phyloP scores from a whole-genome alignment of 2,888 invertebrate genomes.

The Netelia melanura region DNA sequence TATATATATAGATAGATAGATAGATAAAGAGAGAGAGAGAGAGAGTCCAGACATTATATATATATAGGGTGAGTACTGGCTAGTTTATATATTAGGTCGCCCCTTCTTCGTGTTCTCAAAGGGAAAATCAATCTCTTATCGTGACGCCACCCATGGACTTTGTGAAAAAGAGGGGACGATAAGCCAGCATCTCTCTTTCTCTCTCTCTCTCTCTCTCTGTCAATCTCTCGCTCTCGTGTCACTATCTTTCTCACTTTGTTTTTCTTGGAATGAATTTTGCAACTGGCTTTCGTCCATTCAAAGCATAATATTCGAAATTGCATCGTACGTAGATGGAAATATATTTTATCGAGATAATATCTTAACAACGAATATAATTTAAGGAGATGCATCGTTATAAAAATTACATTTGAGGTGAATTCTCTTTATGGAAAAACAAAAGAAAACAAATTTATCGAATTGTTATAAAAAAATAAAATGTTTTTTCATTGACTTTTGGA shows the following conservation, averaged over 20 bases:
- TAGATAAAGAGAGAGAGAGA: too few species aligned
- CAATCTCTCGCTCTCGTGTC: neutral
- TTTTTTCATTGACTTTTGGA: too few species aligned
- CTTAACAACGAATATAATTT: too few species aligned
- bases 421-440: too few species aligned
- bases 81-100: slow-evolving; percentile 34
- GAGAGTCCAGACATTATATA: too few species aligned
- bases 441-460: too few species aligned
- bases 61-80: neutral
- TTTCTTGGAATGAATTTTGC: slow-evolving; percentile 35
- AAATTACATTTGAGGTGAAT: too few species aligned
- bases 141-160: slow-evolving; percentile 53
- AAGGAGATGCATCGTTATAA: too few species aligned
- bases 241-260: neutral
- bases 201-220: slow-evolving; percentile 26
- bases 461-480: too few species aligned
- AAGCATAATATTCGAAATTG: slow-evolving; percentile 35
- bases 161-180: slow-evolving; percentile 50
- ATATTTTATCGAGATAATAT: neutral
- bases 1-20: too few species aligned
- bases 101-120: slow-evolving; percentile 54
- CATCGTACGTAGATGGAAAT: slow-evolving; percentile 16
- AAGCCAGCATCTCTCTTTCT: slow-evolving; percentile 38
- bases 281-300: slow-evolving; percentile 40
- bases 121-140: slow-evolving; percentile 66